Base-by-base conservation (phyloP, 2,888 invertebrate genomes). In the Hydrotaea diabolus region DNA sequence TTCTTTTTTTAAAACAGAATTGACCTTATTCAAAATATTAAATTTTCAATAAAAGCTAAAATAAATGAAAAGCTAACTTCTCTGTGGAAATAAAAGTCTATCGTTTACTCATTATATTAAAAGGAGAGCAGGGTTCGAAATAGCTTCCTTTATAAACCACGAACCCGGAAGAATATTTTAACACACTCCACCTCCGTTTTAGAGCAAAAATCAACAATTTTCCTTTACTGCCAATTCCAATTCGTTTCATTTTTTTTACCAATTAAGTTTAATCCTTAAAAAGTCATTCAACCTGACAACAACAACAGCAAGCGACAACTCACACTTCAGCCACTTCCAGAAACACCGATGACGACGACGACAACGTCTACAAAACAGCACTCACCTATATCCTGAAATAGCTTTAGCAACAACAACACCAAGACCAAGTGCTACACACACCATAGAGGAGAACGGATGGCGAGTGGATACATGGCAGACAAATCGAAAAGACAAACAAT, bases 401-500 rank as follows among this genome's bases (percentile, higher is more conserved):
- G 17, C 36, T 64, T 17, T 17, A 76, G 79, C 78, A 77, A 83
- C 31, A 31, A 53, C 53, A 21, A 17, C 39, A 73, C 19, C 39
- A 66, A 66, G 9, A 53, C 31, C 36, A 39, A 21, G 39, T 75
- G 49, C 11, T 39, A 72, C 46, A 83, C n/a, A 77, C 62, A 74
- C 26, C 59, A 49, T 5, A 21, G 23, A 23, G 53, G 36, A 79
- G 57, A 85, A 85, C 81, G 85, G 79, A 85, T 85, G 64, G 73
- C 9, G 15, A 69, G 46, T 69, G 85, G 85, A 85, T 85, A 82
- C 79, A 85, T 85, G 85, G 77, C 82, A 85, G 85, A 85, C 85
- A 85, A 85, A 85, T 85, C 85, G 85, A 85, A 85, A 85, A 85
- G 82, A 85, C 85, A 85, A 85, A 85, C 85, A 85, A 85, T 85